phyloP scores from a whole-genome alignment of 2,113 vertebrate genomes.

The Neotoma lepida region DNA sequence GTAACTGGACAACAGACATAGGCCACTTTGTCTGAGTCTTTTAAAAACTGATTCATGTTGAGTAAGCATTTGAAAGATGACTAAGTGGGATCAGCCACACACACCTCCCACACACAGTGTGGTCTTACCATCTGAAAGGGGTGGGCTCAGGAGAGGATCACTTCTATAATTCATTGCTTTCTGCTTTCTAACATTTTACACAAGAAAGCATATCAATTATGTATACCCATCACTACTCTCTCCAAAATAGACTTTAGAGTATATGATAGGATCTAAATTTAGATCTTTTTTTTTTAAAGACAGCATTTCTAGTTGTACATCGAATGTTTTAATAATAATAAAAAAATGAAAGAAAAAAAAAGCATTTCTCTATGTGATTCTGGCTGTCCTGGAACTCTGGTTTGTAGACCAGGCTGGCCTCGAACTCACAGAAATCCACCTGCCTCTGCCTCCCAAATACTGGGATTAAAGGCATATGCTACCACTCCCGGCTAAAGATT shows the following conservation, averaged over 20 bases:
- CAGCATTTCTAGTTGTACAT: too few species aligned
- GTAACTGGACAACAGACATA: neutral
- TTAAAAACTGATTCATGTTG: constrained; percentile 52
- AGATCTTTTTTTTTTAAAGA: neutral
- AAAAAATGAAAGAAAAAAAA: too few species aligned
- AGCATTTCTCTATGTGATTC: too few species aligned
- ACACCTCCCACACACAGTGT: neutral
- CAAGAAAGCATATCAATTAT: neutral
- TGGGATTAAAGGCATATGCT: neutral
- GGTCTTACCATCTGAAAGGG: constrained; percentile 31
- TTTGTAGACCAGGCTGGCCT: neutral
- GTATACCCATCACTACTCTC: neutral
- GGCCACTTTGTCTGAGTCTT: neutral
- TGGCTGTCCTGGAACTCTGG: neutral
- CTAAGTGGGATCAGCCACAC: constrained; percentile 22
- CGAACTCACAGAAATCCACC: neutral
- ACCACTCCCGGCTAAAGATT: neutral
- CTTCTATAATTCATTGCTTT: constrained; percentile 12
- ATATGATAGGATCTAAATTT: constrained; percentile 11
- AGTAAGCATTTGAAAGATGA: constrained; percentile 58
- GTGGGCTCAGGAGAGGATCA: neutral
- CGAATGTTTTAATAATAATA: too few species aligned
- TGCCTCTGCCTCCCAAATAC: neutral
- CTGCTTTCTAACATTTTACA: constrained; percentile 31
- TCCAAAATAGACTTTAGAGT: constrained; percentile 8